Base-by-base conservation (phyloP, 2,113 vertebrate species). In the Labrus mixtus region DNA sequence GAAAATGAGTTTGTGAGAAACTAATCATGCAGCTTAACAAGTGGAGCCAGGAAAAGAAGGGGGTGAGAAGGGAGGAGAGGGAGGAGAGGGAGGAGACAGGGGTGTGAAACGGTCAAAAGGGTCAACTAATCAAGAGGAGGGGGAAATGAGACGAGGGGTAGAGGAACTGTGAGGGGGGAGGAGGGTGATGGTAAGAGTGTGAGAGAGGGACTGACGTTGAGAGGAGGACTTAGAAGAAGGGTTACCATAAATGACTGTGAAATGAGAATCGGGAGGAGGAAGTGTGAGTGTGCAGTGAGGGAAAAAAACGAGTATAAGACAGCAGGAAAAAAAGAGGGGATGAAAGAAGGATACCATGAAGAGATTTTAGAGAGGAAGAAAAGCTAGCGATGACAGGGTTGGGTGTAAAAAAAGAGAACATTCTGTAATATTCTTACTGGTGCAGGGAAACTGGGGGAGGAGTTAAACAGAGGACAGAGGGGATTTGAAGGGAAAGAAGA, bases 171-270 rank as follows among this genome's bases (percentile, higher is more conserved):
- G 22, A 25, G 43, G 39, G 58, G 46, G 48, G 22, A 19, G 1
- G 46, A 25, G 36, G n/a, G 68, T 19, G 61, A 51, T 46, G 39
- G 23, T 29, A 23, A 10, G 64, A 20, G 41, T 43, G 51, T 12
- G 15, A 25, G 74, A 51, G 79, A n/a, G 60, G n/a, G 74, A 56
- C 54, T 67, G 69, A 79, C 29, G 78, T 74, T 68, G 78, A 81
- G 81, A 76, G 63, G 76, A 71, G 68, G 85, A 82, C 82, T 88
- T 81, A 86, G 80, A 68, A 85, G 87, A 85, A 75, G 88, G 85
- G 89, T 88, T 86, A 84, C 90, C 84, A 83, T 89, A 91, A 91
- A 91, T 92, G 86, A 91, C 84, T 93, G 92, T 93, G 92, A 93
- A 93, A 93, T 92, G 85, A 91, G 88, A 91, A 91, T 87, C 87